Conservation (phyloP, 2,113 vertebrate genomes). For the Syngnathus floridae region DNA sequence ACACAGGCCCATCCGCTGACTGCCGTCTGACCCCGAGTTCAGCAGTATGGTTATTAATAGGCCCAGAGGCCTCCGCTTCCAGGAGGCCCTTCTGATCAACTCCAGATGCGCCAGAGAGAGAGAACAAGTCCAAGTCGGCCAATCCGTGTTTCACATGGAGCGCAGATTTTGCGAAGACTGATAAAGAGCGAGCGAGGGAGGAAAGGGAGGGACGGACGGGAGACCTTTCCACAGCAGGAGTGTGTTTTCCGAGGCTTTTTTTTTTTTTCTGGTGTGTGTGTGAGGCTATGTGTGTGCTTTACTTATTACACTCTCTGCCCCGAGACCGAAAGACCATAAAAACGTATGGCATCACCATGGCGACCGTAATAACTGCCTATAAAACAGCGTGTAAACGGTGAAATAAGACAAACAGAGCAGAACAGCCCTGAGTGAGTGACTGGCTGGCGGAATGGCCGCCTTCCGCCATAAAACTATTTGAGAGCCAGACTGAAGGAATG, state of each 20-base stretch:
- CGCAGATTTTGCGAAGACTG: slow-evolving; percentile 57
- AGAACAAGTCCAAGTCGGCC: slow-evolving; percentile 60
- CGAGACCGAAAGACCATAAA: slow-evolving; percentile 66
- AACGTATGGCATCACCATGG: slow-evolving; percentile 72
- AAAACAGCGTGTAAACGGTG: slow-evolving; percentile 74
- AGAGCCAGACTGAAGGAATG: slow-evolving; percentile 73
- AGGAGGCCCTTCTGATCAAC: slow-evolving; percentile 72
- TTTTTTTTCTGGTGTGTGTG: slow-evolving; percentile 44
- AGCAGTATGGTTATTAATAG: slow-evolving; percentile 75
- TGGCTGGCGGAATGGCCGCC: slow-evolving; percentile 65
- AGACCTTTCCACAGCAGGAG: slow-evolving; percentile 67
- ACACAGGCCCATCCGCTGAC: slow-evolving; percentile 70
- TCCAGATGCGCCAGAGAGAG: slow-evolving; percentile 73
- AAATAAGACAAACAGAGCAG: slow-evolving; percentile 73
- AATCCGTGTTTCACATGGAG: slow-evolving; percentile 63
- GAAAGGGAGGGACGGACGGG: slow-evolving; percentile 52
- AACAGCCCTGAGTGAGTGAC: slow-evolving; percentile 58
- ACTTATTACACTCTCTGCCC: slow-evolving; percentile 61
- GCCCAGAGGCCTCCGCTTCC: slow-evolving; percentile 71
- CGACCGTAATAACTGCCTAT: slow-evolving; percentile 71
- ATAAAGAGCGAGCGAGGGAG: slow-evolving; percentile 54
- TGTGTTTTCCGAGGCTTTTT: slow-evolving; percentile 65
- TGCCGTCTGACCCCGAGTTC: slow-evolving; percentile 73
- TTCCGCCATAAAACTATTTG: slow-evolving; percentile 72
- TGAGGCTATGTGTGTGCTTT: slow-evolving; percentile 28